Base-by-base conservation (phyloP, 2,888 invertebrate genomes). In the Junonia oenone region DNA sequence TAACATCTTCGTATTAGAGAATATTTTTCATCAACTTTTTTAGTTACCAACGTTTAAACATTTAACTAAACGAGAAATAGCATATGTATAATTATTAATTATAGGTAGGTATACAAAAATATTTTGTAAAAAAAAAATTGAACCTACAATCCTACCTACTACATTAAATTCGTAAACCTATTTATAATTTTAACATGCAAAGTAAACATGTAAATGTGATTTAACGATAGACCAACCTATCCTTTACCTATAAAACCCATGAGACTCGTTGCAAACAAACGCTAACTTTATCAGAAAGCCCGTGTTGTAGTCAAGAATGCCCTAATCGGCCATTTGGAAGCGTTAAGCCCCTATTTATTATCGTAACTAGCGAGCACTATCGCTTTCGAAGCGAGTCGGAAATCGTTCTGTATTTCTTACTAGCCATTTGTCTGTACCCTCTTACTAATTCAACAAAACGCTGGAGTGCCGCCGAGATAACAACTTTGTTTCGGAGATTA, bases 321-420 rank as follows among this genome's bases (percentile, higher is more conserved):
- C 66, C 85, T 85, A 66, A 67, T 64, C 66, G 66, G 57, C 68
- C 64, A 66, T 67, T 68, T 59, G 63, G 58, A 52, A 63, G 62
- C 63, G 64, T 63, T 66, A 67, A 65, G 61, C 65, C 58, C 55
- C 63, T 64, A 68, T 67, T 64, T 67, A 64, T 66, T 65, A 68
- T 86, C 74, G 81, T 79, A 84, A 83, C 83, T 85, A 83, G 84
- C 75, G 72, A 74, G 74, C 78, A 83, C 84, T 86, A 86, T 84
- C 81, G 82, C 74, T 81, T 84, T 81, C 76, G 69, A 74, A 66
- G 69, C 69, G 71, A 76, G 73, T 72, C 68, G 64, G 75, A 73
- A 78, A 77, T 74, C 75, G 79, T 81, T 81, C 69, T 56, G 56
- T 59, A 57, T 61, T 66, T 59, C 66, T 64, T 63, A 64, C 63